Evolutionary conservation across 2,113 vertebrate species (phyloP).

Genomic region (Rhinopithecus roxellana): DNA sequence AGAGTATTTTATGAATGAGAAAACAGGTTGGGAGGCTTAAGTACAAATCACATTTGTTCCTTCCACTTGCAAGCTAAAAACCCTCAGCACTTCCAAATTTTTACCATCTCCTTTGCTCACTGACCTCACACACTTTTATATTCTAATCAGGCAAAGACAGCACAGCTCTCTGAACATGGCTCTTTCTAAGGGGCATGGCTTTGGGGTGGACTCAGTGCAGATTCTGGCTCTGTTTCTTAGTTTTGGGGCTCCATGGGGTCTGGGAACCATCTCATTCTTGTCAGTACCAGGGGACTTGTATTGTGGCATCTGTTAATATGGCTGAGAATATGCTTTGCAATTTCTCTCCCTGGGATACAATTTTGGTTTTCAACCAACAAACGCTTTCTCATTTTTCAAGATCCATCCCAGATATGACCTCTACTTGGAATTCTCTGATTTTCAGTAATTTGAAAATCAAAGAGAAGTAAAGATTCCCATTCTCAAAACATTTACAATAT

Average conservation of each 20-base stretch:
- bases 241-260: neutral
- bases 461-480: neutral
- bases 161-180: neutral
- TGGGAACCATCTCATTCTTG: neutral
- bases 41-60: neutral
- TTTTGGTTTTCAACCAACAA: neutral
- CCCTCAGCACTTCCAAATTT: neutral
- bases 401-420: neutral
- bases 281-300: too few species aligned
- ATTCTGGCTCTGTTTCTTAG: neutral
- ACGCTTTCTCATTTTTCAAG: neutral
- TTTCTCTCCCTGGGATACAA: neutral
- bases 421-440: neutral
- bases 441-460: neutral
- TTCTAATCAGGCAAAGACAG: neutral
- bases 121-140: neutral
- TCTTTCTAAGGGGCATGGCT: neutral
- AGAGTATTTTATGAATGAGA: neutral
- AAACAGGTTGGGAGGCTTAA: neutral
- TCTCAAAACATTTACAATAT: conserved; percentile 6
- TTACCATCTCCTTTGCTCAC: neutral
- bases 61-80: neutral
- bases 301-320: neutral
- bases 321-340: neutral
- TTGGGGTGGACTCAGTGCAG: neutral